Evolutionary conservation across 30 jellyfish, hydroid and myxozoan species (phyloP).

Genomic region (Nemopilema nomurai): DNA sequence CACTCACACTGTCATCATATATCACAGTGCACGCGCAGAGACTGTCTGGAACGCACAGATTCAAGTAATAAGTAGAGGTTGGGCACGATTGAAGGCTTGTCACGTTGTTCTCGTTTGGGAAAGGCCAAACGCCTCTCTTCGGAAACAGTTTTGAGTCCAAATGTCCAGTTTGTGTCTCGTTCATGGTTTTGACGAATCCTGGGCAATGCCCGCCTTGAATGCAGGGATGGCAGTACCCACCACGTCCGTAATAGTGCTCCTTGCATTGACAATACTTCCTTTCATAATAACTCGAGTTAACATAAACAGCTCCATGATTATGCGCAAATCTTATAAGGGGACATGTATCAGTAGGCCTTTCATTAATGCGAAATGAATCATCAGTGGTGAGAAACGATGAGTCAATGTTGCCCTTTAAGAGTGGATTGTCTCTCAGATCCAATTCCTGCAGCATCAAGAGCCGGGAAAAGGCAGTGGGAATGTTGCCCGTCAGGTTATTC

Average conservation of each 20-base stretch:
- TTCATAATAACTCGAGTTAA: constrained; percentile 45
- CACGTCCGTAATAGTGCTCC: constrained; percentile 50
- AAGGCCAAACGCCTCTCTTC: constrained; percentile 47
- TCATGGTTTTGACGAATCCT: not conserved
- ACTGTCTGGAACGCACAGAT: constrained; percentile 40
- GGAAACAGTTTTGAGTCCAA: constrained; percentile 25
- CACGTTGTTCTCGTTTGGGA: constrained; percentile 38
- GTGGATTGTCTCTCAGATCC: constrained; percentile 23
- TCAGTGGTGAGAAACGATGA: constrained; percentile 29
- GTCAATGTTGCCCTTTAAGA: constrained; percentile 25
- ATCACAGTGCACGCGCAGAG: constrained; percentile 20
- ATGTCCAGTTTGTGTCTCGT: not conserved
- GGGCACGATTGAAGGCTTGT: constrained; percentile 33
- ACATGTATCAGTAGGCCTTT: constrained; percentile 24
- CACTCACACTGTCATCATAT: not conserved
- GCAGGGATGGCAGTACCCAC: constrained; percentile 44
- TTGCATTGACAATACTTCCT: constrained; percentile 55
- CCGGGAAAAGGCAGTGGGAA: constrained; percentile 45
- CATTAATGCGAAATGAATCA: constrained; percentile 12
- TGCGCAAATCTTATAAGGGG: constrained; percentile 46
- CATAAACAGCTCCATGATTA: constrained; percentile 43
- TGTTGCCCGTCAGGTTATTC: constrained; percentile 38
- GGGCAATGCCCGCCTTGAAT: constrained; percentile 31
- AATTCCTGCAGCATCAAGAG: constrained; percentile 39
- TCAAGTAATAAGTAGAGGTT: not conserved